Evolutionary conservation across 2,888 invertebrate species (phyloP).

Genomic region (Morpho deidamia): DNA sequence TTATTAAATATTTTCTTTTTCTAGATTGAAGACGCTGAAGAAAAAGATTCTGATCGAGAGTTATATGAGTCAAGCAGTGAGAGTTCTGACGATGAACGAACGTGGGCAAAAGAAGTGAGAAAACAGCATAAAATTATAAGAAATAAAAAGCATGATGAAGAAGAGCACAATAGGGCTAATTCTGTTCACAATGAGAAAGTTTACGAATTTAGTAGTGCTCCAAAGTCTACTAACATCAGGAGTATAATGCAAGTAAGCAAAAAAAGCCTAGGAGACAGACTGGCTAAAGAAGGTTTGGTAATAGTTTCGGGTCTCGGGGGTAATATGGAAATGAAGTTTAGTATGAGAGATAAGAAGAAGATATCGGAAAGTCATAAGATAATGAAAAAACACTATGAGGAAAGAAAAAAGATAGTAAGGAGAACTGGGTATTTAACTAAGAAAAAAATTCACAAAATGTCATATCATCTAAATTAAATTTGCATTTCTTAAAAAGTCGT

Average conservation of each 20-base stretch:
- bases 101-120: conserved; percentile 89
- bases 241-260: conserved; percentile 75
- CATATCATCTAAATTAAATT: conserved; percentile 13
- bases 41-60: conserved; percentile 75
- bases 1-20: conserved; percentile 7
- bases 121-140: conserved; percentile 84
- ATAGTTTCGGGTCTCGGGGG: conserved; percentile 79
- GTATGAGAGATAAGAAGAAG: conserved; percentile 76
- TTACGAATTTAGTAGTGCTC: conserved; percentile 64
- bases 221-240: conserved; percentile 68
- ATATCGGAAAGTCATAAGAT: conserved; percentile 77
- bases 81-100: conserved; percentile 89
- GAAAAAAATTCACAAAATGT: conserved; percentile 44
- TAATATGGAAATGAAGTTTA: conserved; percentile 89
- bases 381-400: conserved; percentile 82
- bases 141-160: conserved; percentile 47
- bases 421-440: conserved; percentile 61
- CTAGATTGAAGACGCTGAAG: conserved; percentile 54
- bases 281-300: conserved; percentile 77
- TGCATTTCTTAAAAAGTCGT: no score
- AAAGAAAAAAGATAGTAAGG: conserved; percentile 81
- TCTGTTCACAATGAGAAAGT: conserved; percentile 35
- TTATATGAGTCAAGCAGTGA: conserved; percentile 58
- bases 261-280: conserved; percentile 84
- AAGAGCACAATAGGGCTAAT: conserved; percentile 31